phyloP scores from a whole-genome alignment of 2,113 vertebrate genomes.

The Oryzias melastigma region DNA sequence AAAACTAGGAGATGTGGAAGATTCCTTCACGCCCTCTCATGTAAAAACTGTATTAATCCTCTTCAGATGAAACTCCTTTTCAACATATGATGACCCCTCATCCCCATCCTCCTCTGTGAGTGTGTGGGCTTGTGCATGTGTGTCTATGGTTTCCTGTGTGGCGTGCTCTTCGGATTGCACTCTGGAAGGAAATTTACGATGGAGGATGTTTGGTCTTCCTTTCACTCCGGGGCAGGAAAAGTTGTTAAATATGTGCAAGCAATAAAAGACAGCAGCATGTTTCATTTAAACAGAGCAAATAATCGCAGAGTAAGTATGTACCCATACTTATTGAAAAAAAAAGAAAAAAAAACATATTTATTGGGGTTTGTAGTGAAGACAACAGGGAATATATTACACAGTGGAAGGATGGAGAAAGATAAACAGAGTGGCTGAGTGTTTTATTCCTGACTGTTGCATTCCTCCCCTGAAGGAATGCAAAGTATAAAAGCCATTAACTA shows the following conservation, averaged over 20 bases:
- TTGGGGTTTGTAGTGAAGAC: slow-evolving; percentile 8
- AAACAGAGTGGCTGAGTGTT: slow-evolving; percentile 24
- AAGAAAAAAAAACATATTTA: slow-evolving; percentile 19
- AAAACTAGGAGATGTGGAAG: neutral
- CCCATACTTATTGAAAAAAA: slow-evolving; percentile 11
- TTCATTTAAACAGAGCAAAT: slow-evolving; percentile 58
- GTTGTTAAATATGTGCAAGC: slow-evolving; percentile 74
- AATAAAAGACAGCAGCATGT: slow-evolving; percentile 64
- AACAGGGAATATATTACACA: slow-evolving; percentile 6
- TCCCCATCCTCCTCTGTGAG: neutral
- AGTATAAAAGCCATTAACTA: slow-evolving; percentile 51
- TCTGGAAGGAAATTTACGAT: slow-evolving; percentile 61
- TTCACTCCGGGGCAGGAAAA: slow-evolving; percentile 66
- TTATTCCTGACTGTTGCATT: slow-evolving; percentile 57
- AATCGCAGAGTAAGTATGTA: slow-evolving; percentile 25
- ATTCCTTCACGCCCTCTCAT: neutral
- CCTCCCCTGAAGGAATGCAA: slow-evolving; percentile 55
- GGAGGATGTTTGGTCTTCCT: slow-evolving; percentile 70
- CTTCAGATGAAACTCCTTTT: slow-evolving; percentile 29
- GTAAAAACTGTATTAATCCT: neutral
- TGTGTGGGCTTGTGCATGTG: slow-evolving; percentile 21
- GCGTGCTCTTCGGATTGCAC: slow-evolving; percentile 50
- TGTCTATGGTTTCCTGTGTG: slow-evolving; percentile 54
- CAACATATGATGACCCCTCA: slow-evolving; percentile 15
- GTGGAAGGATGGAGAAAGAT: slow-evolving; percentile 13